Evolutionary conservation across 2,888 invertebrate genomes (phyloP), one percentile per base, ranked within the genome.

Genomic region (Diarsia mendica): DNA sequence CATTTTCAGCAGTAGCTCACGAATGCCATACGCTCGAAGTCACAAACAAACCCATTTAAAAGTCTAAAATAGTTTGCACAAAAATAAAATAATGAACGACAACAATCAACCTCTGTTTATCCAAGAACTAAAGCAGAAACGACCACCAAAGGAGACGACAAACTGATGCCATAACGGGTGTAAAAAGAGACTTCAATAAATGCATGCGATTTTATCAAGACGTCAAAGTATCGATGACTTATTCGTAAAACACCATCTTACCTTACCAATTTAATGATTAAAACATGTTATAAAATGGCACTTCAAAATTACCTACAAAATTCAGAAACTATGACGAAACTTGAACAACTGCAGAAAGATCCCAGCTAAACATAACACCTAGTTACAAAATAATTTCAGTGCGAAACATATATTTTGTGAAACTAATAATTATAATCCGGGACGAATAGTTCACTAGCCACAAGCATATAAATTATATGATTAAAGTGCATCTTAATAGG

Each of bases 401-500:
- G 20, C 28, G 6, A 46, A 77, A 63, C 67, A 67, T 82, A 64
- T 53, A 80, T 83, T 71, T 79, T 60, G 11, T 60, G 28, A 72
- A 51, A 67, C 61, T 78, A 78, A 79, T 80, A 84, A 80, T 80
- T 75, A 72, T 80, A 71, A 77, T 81, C 51, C 53, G 9, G 23
- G 58, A 55, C 68, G 72, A 72, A 68, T 67, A 77, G 68, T 75
- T 72, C 65, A n/a, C 65, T 65, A 63, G 55, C 33, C 20, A 69
- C 44, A 49, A 65, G 65, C 44, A 71, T 33, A 87, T 83, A 76
- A 80, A 87, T 77, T 76, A 73, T 23, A 72, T 77, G 76, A 83
- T 83, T 80, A 85, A 83, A 87, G 67, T 88, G 85, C 82, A 88
- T 79, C 79, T 85, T 83, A 87, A 87, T 88, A 78, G 83, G 67